phyloP scores from a whole-genome alignment of 30 jellyfish, hydroid and myxozoan genomes.

The Turritopsis rubra region DNA sequence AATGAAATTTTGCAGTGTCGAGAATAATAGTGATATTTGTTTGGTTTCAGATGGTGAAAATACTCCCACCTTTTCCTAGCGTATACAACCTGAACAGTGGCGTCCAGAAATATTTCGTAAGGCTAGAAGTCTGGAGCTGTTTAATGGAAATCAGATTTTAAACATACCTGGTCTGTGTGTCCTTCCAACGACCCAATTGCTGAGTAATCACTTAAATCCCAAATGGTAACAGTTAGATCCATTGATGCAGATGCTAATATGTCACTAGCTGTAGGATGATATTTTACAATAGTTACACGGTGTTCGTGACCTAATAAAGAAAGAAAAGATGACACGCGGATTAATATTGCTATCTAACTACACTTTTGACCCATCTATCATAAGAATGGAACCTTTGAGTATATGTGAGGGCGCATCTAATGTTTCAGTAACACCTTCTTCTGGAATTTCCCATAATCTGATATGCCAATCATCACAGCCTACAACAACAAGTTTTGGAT shows the following conservation, averaged over 20 bases:
- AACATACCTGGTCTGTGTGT: slow-evolving; percentile 81
- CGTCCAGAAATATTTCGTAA: no score
- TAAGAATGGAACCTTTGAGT: slow-evolving; percentile 29
- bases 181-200: slow-evolving; percentile 69
- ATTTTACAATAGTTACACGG: slow-evolving; percentile 72
- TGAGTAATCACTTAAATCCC: slow-evolving; percentile 59
- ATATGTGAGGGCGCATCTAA: slow-evolving; percentile 48
- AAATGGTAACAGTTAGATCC: slow-evolving; percentile 55
- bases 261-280: slow-evolving; percentile 78
- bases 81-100: no score
- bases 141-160: no score
- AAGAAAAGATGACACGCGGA: neutral
- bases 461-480: slow-evolving; percentile 88
- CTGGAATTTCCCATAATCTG: slow-evolving; percentile 85
- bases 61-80: no score
- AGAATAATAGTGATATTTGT: no score
- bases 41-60: no score
- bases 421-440: slow-evolving; percentile 70
- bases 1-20: no score
- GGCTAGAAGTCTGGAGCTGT: no score
- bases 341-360: neutral
- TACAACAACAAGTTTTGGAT: no score
- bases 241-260: slow-evolving; percentile 72
- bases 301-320: slow-evolving; percentile 65
- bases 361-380: no score